phyloP scores from a whole-genome alignment of 2,888 invertebrate species.

The Gymnoscelis rufifasciata region DNA sequence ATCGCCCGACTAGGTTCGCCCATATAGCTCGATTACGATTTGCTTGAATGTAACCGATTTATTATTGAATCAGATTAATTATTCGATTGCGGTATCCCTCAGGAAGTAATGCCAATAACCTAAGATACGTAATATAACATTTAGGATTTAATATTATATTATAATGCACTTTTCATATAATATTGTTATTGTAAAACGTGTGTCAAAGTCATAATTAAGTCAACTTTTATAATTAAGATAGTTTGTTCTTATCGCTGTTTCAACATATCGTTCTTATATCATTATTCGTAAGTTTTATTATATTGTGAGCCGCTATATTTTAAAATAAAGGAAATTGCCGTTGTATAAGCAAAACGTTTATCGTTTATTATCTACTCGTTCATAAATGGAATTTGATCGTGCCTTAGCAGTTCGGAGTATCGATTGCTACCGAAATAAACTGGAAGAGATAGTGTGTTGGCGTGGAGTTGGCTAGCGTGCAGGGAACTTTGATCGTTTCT shows the following conservation, averaged over 20 bases:
- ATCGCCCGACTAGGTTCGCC: conserved; percentile 76
- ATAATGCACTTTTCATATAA: conserved; percentile 53
- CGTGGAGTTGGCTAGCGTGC: conserved; percentile 71
- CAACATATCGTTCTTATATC: conserved; percentile 75
- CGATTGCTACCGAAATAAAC: conserved; percentile 72
- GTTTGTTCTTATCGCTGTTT: conserved; percentile 75
- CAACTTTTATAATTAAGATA: conserved; percentile 62
- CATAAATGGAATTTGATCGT: conserved; percentile 60
- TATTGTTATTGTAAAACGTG: conserved; percentile 64
- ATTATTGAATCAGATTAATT: conserved; percentile 43
- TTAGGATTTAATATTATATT: conserved; percentile 44
- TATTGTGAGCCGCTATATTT: conserved; percentile 79
- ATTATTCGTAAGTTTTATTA: conserved; percentile 71
- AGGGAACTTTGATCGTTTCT: conserved; percentile 31
- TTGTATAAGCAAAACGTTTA: conserved; percentile 76
- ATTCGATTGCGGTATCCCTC: conserved; percentile 75
- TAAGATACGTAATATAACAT: conserved; percentile 50
- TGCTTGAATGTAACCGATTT: conserved; percentile 47
- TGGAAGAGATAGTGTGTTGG: conserved; percentile 73
- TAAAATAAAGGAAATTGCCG: conserved; percentile 78
- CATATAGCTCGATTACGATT: conserved; percentile 69
- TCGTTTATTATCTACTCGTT: conserved; percentile 71
- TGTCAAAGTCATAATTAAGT: conserved; percentile 65
- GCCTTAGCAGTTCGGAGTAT: conserved; percentile 65
- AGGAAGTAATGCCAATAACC: conserved; percentile 72